These are phyloP conservation scores for Synergus laeviventris DNA, from an alignment of 2,888 invertebrate genomes.

Conservation along the genomic window DNA sequence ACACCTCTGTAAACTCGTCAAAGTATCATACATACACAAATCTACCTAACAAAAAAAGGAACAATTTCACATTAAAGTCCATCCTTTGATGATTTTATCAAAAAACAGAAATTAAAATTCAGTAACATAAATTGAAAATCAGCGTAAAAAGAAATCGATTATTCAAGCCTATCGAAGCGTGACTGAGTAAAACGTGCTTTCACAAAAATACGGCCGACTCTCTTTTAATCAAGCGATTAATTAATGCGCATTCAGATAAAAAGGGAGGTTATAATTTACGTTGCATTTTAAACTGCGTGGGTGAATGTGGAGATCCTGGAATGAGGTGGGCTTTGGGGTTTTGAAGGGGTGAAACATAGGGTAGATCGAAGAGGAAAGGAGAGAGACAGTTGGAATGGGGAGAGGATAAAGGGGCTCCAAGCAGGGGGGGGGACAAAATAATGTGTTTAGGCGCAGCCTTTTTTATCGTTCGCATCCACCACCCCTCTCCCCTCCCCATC, in stretches of 20 bases:
- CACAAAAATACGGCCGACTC: constrained; percentile 39
- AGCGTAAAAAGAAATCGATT: constrained; percentile 37
- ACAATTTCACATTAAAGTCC: not conserved
- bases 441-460: constrained; percentile 71
- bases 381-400: constrained; percentile 54
- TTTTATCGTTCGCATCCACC: constrained; percentile 64
- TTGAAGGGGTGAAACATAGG: constrained; percentile 52
- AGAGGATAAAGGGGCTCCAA: constrained; percentile 54
- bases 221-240: constrained; percentile 41
- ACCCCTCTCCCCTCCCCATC: constrained; percentile 34
- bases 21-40: not conserved
- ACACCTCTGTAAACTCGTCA: not conserved
- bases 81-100: not conserved
- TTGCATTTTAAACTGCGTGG: constrained; percentile 51
- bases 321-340: constrained; percentile 30
- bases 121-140: constrained; percentile 39
- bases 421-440: constrained; percentile 62
- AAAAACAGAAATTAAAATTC: constrained; percentile 27
- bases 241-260: constrained; percentile 54
- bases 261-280: constrained; percentile 56
- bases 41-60: not conserved
- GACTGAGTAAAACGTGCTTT: constrained; percentile 38
- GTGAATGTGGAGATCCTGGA: constrained; percentile 24
- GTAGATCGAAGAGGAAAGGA: constrained; percentile 56
- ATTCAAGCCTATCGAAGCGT: constrained; percentile 38